These are phyloP conservation scores for Drosophila paulistorum DNA, from an alignment of 1,140 invertebrate genomes.

Conservation along the genomic window DNA sequence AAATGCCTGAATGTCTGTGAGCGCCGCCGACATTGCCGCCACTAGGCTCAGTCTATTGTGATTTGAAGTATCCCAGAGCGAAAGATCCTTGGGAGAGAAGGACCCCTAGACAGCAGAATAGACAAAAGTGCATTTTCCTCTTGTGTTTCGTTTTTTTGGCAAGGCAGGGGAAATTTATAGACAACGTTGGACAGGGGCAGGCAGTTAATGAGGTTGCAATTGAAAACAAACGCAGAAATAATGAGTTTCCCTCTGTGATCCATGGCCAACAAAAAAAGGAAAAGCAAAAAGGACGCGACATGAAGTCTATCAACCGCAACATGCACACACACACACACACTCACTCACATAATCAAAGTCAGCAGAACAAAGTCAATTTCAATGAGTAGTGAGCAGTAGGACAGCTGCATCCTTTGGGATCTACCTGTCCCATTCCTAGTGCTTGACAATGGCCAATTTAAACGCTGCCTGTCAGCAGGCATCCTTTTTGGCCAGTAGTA, in stretches of 20 bases:
- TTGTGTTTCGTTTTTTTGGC: constrained; percentile 25
- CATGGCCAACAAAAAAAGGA: constrained; percentile 20
- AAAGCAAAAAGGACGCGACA: constrained; percentile 48
- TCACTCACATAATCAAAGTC: constrained; percentile 36
- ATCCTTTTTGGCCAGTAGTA: constrained; percentile 43
- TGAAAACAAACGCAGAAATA: constrained; percentile 78
- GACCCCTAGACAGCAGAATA: constrained; percentile 15
- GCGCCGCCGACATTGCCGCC: constrained; percentile 34
- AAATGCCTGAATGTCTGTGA: constrained; percentile 73
- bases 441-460: constrained; percentile 70
- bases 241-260: constrained; percentile 65
- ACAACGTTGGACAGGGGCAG: constrained; percentile 31
- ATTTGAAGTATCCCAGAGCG: constrained; percentile 58
- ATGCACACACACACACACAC: constrained; percentile 25
- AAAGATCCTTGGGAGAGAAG: background rate
- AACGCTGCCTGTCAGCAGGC: constrained; percentile 72
- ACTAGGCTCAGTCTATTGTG: constrained; percentile 50
- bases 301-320: constrained; percentile 76
- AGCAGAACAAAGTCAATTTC: constrained; percentile 63
- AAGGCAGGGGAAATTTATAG: constrained; percentile 57
- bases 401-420: constrained; percentile 54
- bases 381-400: constrained; percentile 24
- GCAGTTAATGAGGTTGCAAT: constrained; percentile 77
- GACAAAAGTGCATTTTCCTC: constrained; percentile 47
- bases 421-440: constrained; percentile 41